Base-by-base conservation (phyloP, 2,797 vertebrate genomes). In the Anguilla megastoma region DNA sequence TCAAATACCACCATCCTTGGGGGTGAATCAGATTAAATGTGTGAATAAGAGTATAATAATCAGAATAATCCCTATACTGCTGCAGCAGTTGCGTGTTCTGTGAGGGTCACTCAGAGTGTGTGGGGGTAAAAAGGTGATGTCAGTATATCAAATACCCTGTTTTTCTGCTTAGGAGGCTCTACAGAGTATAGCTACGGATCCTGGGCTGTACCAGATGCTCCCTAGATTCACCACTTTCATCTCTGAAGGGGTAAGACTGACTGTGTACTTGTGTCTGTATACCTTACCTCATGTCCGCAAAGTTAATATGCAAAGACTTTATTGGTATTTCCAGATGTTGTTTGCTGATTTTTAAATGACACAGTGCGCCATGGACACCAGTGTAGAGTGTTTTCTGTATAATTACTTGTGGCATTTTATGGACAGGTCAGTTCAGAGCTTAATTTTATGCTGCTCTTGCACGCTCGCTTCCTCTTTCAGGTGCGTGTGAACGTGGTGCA, bases 191-290 rank as follows among this genome's bases (percentile, higher is more conserved):
- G 98, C 98, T 76, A 98, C 98, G 0, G 98, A 99, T 92, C 98
- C 98, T 0, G 98, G 98, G 0, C 95, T 99, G 60, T 98, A 98
- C 92, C 98, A 99, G 95, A 98, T 99, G 98, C 95, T 99, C 69
- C 98, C 98, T 0, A 95, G 98, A 63, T 99, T 99, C 94, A 98
- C 98, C 94, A 99, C 98, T 85, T 99, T 99, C 93, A 99, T 99
- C 93, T 99, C 98, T 0, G 98, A 99, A 91, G 98, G 98, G 93
- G 98, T 98, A 90, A 97, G 96, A 83, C 33, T 41, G 96, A 83
- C 33, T 41, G 63, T 27, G 6, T 27, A 24, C 18, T 21, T 54
- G 2, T 3, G 69, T 30, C 8, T 33, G 27, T 30, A 1, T 71
- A 33, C 0, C 69, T 71, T 33, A 71, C 27, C 30, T 71, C n/a